phyloP scores from a whole-genome alignment of 2,113 vertebrate genomes.

The Hippocampus zosterae region DNA sequence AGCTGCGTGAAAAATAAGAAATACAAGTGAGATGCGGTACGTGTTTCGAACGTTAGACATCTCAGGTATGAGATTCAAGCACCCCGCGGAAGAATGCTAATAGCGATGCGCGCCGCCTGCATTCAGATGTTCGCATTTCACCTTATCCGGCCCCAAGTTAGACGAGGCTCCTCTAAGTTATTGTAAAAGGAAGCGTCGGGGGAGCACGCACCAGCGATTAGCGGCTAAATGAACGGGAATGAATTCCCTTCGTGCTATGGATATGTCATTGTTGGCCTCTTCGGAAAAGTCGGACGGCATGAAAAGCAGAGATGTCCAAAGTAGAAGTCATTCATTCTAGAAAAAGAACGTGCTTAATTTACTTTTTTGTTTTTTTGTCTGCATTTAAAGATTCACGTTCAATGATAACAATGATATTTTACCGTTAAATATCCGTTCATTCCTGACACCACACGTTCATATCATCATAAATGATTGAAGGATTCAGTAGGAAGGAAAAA shows the following conservation, averaged over 20 bases:
- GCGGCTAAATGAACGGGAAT: conserved; percentile 13
- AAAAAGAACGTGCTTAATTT: too few species aligned
- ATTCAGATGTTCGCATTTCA: conserved; percentile 18
- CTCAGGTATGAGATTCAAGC: conserved; percentile 12
- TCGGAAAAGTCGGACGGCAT: neutral
- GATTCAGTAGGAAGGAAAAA: conserved; percentile 29
- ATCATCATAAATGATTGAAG: neutral
- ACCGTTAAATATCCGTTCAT: too few species aligned
- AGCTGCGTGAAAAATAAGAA: neutral
- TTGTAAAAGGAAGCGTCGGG: neutral
- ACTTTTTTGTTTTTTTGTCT: neutral
- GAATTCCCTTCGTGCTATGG: neutral
- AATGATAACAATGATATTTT: too few species aligned
- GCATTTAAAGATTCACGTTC: neutral
- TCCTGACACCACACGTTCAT: too few species aligned
- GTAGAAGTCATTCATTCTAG: neutral
- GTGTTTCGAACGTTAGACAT: neutral
- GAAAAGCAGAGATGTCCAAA: neutral
- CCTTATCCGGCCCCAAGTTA: neutral
- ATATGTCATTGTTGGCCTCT: neutral
- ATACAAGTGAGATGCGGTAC: neutral
- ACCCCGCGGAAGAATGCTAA: neutral
- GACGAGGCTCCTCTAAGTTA: conserved; percentile 27
- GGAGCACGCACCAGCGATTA: conserved; percentile 11
- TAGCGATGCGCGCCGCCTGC: neutral